Conservation (phyloP, 2,888 invertebrate species). For the Fabriciana adippe region DNA sequence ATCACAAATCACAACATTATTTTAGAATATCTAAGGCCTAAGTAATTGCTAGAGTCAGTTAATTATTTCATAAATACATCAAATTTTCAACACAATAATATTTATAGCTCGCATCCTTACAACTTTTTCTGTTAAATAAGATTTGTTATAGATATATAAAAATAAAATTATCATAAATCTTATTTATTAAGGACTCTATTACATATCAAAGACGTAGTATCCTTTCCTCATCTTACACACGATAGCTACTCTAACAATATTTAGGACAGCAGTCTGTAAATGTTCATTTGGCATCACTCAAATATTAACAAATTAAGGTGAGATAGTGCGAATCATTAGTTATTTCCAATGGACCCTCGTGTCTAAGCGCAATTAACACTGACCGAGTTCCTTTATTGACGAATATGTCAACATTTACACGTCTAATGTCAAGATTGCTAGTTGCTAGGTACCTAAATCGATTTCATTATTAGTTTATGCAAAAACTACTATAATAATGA, state of each 20-base stretch:
- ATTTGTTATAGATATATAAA: not conserved
- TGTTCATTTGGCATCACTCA: not conserved
- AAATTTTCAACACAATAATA: too few species aligned
- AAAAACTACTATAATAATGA: too few species aligned
- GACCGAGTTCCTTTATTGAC: constrained; percentile 27
- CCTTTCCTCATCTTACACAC: not conserved
- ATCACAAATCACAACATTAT: not conserved
- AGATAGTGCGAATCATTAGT: constrained; percentile 20
- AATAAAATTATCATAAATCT: not conserved
- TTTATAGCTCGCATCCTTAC: too few species aligned
- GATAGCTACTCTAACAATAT: constrained; percentile 3
- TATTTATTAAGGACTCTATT: not conserved
- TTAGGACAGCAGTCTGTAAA: not conserved
- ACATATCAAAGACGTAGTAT: constrained; percentile 6
- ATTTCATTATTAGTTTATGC: constrained; percentile 2
- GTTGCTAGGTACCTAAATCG: not conserved
- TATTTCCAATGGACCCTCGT: constrained; percentile 23
- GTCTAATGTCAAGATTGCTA: constrained; percentile 19
- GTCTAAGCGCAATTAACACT: constrained; percentile 27
- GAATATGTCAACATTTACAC: constrained; percentile 24
- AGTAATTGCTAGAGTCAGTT: too few species aligned
- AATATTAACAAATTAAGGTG: constrained; percentile 17
- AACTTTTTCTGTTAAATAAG: too few species aligned
- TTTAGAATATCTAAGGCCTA: not conserved
- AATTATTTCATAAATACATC: too few species aligned